These are phyloP conservation scores for Phymastichus coffea DNA, from an alignment of 1,140 invertebrate species.

Conservation along the genomic window DNA sequence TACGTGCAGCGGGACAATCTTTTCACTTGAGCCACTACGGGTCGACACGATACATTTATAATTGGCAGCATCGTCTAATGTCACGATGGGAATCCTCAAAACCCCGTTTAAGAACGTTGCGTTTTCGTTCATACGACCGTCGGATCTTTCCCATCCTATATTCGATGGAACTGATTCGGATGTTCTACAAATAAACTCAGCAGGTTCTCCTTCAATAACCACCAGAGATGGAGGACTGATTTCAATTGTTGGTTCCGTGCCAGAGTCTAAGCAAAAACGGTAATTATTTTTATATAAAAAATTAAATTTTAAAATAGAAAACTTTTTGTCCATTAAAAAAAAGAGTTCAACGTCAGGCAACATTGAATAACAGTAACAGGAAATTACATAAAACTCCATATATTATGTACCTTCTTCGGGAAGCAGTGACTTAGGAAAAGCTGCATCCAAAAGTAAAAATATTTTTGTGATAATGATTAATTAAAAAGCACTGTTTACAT, in stretches of 20 bases:
- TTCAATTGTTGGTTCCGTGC: slow-evolving; percentile 60
- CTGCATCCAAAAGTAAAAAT: slow-evolving; percentile 37
- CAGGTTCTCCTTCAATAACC: slow-evolving; percentile 72
- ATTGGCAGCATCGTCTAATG: slow-evolving; percentile 69
- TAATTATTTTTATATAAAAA: no score
- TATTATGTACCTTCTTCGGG: slow-evolving; percentile 12
- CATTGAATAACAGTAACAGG: no score
- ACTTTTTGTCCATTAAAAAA: no score
- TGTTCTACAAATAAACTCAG: slow-evolving; percentile 74
- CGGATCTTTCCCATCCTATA: slow-evolving; percentile 69
- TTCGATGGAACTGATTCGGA: slow-evolving; percentile 73
- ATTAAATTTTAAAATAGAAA: no score
- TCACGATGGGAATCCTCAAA: slow-evolving; percentile 62
- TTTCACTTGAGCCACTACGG: slow-evolving; percentile 58
- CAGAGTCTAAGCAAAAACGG: slow-evolving; percentile 41
- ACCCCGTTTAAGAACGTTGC: slow-evolving; percentile 57
- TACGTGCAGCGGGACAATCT: slow-evolving; percentile 66
- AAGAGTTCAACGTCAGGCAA: no score
- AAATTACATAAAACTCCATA: no score
- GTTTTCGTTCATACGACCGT: slow-evolving; percentile 60
- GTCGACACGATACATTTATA: slow-evolving; percentile 82
- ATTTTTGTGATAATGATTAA: slow-evolving; percentile 1
- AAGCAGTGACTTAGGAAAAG: slow-evolving; percentile 37
- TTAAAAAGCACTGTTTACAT: slow-evolving; percentile 39
- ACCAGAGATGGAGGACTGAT: slow-evolving; percentile 66